Conservation (phyloP, 2,113 vertebrate species). For the Microcebus murinus region DNA sequence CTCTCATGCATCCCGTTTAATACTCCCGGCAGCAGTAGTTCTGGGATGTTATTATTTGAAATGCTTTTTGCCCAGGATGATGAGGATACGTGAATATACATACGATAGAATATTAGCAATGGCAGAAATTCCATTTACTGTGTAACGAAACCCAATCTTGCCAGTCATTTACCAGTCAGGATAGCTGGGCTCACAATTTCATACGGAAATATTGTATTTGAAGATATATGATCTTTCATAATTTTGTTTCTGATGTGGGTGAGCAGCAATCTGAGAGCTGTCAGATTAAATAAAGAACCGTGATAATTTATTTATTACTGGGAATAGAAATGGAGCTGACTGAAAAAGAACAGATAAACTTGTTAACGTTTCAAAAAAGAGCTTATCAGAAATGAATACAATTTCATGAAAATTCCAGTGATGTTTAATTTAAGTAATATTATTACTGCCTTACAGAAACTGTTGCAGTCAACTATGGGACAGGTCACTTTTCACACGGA, state of each 20-base stretch:
- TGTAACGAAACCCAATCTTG: neutral
- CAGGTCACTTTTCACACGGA: neutral
- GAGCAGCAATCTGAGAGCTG: neutral
- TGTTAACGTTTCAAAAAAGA: neutral
- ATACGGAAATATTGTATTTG: neutral
- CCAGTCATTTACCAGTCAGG: neutral
- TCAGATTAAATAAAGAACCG: neutral
- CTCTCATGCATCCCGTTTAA: neutral
- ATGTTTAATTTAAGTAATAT: constrained; percentile 29
- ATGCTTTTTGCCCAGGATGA: neutral
- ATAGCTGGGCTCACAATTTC: neutral
- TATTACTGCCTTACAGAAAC: neutral
- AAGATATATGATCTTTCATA: neutral
- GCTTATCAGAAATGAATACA: neutral
- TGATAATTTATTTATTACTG: constrained; percentile 28
- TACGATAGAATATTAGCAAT: neutral
- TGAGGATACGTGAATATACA: neutral
- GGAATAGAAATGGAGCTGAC: constrained; percentile 1
- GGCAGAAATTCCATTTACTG: neutral
- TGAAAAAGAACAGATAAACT: neutral
- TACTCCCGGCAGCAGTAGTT: neutral
- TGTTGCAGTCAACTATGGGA: neutral
- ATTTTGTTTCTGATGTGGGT: neutral
- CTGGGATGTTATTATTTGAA: neutral
- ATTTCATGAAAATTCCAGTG: neutral